These are phyloP conservation scores for Luidia sarsii DNA, from an alignment of 53 echinoderm and acorn worm genomes.

Conservation along the genomic window DNA sequence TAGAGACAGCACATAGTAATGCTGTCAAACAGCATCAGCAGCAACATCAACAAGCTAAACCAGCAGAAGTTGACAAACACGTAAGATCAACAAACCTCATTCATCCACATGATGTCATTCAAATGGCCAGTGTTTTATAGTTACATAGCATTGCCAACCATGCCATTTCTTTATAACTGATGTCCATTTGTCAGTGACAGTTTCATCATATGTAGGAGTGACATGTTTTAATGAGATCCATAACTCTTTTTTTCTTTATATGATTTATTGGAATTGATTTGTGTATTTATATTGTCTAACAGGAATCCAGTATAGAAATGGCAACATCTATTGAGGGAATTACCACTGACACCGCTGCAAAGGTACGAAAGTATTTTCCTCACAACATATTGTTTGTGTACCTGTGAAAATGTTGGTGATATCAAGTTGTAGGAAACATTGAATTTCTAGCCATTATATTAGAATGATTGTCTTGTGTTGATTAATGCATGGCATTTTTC, in stretches of 20 bases:
- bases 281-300: neutral
- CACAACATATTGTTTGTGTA: no score
- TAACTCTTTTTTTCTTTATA: neutral
- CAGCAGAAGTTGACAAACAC: constrained; percentile 51
- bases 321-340: constrained; percentile 47
- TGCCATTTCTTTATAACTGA: no score
- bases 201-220: neutral
- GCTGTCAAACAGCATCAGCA: constrained; percentile 71
- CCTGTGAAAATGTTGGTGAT: no score
- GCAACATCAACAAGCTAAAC: constrained; percentile 47
- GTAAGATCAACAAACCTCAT: constrained; percentile 34
- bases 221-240: no score
- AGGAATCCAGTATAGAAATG: constrained; percentile 52
- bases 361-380: no score
- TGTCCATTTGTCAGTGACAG: no score
- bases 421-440: no score
- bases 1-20: constrained; percentile 66
- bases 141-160: neutral
- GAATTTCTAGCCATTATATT: no score
- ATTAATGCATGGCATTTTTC: no score
- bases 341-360: constrained; percentile 17
- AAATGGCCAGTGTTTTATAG: neutral
- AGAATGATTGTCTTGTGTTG: no score
- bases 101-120: no score
- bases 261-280: neutral